phyloP scores from a whole-genome alignment of 2,113 vertebrate genomes.

The Emydura subglobosa region DNA sequence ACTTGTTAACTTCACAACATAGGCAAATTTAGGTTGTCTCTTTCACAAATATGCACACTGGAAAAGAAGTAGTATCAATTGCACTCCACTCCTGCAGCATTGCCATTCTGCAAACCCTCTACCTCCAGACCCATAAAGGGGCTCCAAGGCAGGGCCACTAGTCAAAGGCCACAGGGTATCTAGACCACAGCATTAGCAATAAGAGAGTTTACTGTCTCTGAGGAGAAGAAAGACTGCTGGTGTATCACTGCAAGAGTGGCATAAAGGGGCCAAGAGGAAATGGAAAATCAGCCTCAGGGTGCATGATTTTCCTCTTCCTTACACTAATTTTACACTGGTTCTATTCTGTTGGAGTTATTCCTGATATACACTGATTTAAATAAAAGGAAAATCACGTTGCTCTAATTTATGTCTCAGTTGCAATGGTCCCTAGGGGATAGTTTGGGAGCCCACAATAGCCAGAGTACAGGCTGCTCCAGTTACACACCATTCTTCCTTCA shows the following conservation, averaged over 20 bases:
- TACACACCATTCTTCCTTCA: not conserved
- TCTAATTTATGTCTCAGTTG: not conserved
- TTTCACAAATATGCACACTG: not conserved
- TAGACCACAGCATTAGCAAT: not conserved
- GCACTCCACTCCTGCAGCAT: not conserved
- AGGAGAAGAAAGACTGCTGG: not conserved
- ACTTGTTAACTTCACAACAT: not conserved
- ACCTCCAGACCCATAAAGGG: not conserved
- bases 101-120: not conserved
- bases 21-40: not conserved
- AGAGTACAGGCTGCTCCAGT: not conserved
- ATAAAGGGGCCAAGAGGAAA: not conserved
- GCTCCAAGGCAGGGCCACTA: not conserved
- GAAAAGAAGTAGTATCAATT: not conserved
- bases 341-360: too few relatives aligned
- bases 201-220: not conserved
- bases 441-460: not conserved
- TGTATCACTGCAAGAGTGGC: not conserved
- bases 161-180: not conserved
- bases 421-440: not conserved
- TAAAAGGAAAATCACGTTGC: not conserved
- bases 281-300: not conserved
- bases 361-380: not conserved
- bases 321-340: too few relatives aligned
- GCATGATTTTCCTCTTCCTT: not conserved